Conservation (phyloP, 2,888 invertebrate species). For the Miltochrista miniata region DNA sequence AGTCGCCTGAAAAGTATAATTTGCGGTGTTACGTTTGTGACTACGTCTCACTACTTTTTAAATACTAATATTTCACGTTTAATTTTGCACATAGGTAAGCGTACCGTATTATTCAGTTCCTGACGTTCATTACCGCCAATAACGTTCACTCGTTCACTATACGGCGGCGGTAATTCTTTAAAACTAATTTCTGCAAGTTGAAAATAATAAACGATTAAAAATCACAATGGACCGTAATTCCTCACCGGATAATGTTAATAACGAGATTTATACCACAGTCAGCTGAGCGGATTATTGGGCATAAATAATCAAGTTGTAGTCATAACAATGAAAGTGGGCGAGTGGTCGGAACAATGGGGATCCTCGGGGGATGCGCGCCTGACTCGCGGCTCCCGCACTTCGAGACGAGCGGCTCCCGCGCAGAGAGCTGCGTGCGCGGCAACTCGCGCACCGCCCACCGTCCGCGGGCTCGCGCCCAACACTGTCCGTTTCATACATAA, state of each 20-base stretch:
- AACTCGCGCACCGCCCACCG: slow-evolving; percentile 47
- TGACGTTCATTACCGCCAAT: slow-evolving; percentile 40
- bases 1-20: slow-evolving; percentile 48
- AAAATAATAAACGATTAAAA: slow-evolving; percentile 48
- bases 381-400: slow-evolving; percentile 44
- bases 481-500: slow-evolving; percentile 43
- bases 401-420: slow-evolving; percentile 43
- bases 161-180: slow-evolving; percentile 74
- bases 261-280: slow-evolving; percentile 56
- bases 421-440: slow-evolving; percentile 24
- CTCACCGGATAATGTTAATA: slow-evolving; percentile 49
- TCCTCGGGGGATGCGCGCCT: slow-evolving; percentile 52
- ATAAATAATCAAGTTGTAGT: slow-evolving; percentile 52
- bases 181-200: slow-evolving; percentile 64
- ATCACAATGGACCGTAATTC: slow-evolving; percentile 56
- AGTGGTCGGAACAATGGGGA: slow-evolving; percentile 51
- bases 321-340: slow-evolving; percentile 57
- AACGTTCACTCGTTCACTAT: slow-evolving; percentile 61
- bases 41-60: not conserved
- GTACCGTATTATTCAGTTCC: slow-evolving; percentile 50
- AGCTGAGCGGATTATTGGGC: slow-evolving; percentile 61
- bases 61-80: not conserved
- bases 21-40: not conserved
- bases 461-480: slow-evolving; percentile 53
- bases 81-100: slow-evolving; percentile 7